Percentiles rank a stretch among this genome's conserved stretches.
phyloP scores from a whole-genome alignment of 2,888 invertebrate species.

The Pemphredon lugubris region DNA sequence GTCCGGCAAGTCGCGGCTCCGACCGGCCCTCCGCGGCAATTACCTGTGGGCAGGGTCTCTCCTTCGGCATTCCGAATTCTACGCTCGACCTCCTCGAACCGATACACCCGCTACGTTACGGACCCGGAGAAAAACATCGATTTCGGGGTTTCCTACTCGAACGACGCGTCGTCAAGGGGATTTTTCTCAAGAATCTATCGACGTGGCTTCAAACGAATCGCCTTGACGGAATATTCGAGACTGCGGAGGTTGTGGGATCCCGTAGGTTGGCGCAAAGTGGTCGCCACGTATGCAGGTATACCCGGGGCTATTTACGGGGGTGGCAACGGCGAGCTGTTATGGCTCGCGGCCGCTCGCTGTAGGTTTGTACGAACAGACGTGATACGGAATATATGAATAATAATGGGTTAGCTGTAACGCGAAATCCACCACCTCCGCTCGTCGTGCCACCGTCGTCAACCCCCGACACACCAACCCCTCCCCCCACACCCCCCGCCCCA shows the following conservation, averaged over 20 bases:
- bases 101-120: constrained; percentile 40
- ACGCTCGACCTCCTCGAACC: constrained; percentile 46
- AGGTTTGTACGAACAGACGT: constrained; percentile 78
- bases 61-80: constrained; percentile 54
- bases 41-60: constrained; percentile 64
- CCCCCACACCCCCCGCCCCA: too few species aligned
- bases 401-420: constrained; percentile 76
- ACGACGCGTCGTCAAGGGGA: not conserved
- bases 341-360: constrained; percentile 65
- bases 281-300: constrained; percentile 45
- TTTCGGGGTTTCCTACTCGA: not conserved
- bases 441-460: constrained; percentile 59
- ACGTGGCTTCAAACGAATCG: too few species aligned
- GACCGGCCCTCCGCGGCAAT: constrained; percentile 69
- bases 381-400: constrained; percentile 81
- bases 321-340: constrained; percentile 60
- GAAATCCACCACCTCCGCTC: constrained; percentile 70
- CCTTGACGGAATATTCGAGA: constrained; percentile 42
- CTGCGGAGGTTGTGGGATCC: constrained; percentile 21
- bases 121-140: constrained; percentile 1
- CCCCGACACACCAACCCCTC: constrained; percentile 29
- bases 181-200: too few species aligned
- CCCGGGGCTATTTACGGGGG: constrained; percentile 67
- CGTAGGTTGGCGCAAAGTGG: constrained; percentile 54
- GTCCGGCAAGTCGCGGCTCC: constrained; percentile 50